Evolutionary conservation across 2,113 vertebrate genomes (phyloP).

Genomic region (Alectura lathami): DNA sequence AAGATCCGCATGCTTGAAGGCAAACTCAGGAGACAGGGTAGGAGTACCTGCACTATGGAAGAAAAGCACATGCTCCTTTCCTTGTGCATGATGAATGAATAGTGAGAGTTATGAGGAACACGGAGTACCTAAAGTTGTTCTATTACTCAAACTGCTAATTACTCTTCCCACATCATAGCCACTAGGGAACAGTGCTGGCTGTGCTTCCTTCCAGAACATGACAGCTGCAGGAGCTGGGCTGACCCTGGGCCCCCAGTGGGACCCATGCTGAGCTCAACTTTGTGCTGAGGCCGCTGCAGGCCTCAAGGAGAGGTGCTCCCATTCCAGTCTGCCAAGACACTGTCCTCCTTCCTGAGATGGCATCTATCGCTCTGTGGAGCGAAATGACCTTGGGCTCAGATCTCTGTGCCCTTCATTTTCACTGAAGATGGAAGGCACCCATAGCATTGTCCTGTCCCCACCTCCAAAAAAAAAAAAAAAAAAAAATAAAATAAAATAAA

Average conservation of each 20-base stretch:
- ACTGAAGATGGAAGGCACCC: background rate
- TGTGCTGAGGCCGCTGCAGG: background rate
- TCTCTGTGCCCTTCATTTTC: background rate
- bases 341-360: fast-evolving
- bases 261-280: background rate
- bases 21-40: background rate
- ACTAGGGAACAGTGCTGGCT: background rate
- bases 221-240: background rate
- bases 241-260: background rate
- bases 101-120: background rate
- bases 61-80: background rate
- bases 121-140: background rate
- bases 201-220: background rate
- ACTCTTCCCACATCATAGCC: background rate
- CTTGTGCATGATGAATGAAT: background rate
- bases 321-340: background rate
- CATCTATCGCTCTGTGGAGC: background rate
- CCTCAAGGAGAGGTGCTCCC: background rate
- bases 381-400: background rate
- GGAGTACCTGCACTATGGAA: background rate
- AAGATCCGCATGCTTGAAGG: background rate
- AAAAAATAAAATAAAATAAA: background rate
- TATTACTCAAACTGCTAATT: background rate
- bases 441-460: background rate
- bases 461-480: no score